These are phyloP conservation scores for Campylomormyrus numenius DNA, from an alignment of 2,113 vertebrate species.

Conservation along the genomic window DNA sequence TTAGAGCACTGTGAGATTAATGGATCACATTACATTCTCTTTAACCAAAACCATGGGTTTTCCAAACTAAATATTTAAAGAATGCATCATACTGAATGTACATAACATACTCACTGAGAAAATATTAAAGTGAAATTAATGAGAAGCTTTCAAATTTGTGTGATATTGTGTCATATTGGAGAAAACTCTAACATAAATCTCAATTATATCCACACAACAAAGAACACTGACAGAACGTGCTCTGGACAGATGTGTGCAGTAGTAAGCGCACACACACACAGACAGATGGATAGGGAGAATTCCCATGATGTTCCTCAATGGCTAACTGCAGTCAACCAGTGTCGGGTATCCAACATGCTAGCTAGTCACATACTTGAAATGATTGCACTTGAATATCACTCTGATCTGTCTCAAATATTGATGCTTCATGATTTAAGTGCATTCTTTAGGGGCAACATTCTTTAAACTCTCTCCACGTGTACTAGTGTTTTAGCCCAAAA, in stretches of 20 bases:
- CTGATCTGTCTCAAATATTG: background rate
- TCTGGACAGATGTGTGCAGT: background rate
- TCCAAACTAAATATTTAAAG: background rate
- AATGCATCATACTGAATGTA: background rate
- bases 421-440: background rate
- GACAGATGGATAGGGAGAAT: conserved; percentile 13
- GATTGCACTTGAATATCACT: background rate
- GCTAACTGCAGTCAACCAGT: background rate
- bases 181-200: background rate
- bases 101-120: background rate
- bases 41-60: background rate
- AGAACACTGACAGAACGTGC: background rate
- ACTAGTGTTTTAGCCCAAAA: background rate
- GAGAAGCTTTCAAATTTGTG: background rate
- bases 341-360: background rate
- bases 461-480: background rate
- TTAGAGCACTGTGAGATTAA: background rate
- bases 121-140: background rate
- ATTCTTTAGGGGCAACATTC: background rate
- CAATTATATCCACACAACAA: background rate
- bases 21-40: background rate
- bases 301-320: conserved; percentile 18
- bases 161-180: background rate
- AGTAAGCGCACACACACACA: background rate
- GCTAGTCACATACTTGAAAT: background rate